Evolutionary conservation across 2,113 vertebrate species (phyloP).

Genomic region (Entelurus aequoreus): DNA sequence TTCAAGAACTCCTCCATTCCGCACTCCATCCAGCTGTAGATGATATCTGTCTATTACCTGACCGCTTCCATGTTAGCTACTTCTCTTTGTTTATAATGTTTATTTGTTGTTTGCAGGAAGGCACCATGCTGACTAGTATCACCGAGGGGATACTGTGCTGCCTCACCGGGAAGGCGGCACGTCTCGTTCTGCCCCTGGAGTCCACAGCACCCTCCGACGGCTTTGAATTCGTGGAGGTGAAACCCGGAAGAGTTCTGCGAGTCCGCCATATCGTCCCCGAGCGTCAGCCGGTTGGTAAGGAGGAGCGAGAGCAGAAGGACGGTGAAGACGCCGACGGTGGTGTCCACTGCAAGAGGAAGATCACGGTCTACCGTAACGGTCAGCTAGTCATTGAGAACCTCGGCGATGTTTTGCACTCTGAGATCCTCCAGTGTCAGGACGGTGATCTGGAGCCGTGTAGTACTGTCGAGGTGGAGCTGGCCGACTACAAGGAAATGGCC

Average conservation of each 20-base stretch:
- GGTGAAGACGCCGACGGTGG: not conserved
- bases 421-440: slow-evolving; percentile 82
- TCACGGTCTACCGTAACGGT: slow-evolving; percentile 90
- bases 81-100: not conserved
- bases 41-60: too few relatives aligned
- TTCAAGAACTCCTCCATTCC: too few relatives aligned
- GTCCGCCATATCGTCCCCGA: slow-evolving; percentile 77
- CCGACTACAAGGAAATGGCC: slow-evolving; percentile 67
- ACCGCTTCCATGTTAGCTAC: too few relatives aligned
- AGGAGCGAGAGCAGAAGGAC: slow-evolving; percentile 28
- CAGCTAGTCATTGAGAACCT: slow-evolving; percentile 94
- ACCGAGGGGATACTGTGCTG: slow-evolving; percentile 90
- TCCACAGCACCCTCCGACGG: slow-evolving; percentile 80
- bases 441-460: slow-evolving; percentile 74
- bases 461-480: slow-evolving; percentile 79
- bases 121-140: slow-evolving; percentile 86
- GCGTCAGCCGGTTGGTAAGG: slow-evolving; percentile 28
- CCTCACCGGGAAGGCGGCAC: slow-evolving; percentile 81
- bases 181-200: slow-evolving; percentile 83
- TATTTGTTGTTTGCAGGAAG: slow-evolving; percentile 41
- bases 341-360: slow-evolving; percentile 88
- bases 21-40: too few relatives aligned
- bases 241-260: slow-evolving; percentile 85
- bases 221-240: slow-evolving; percentile 92
- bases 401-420: slow-evolving; percentile 78